Conservation (phyloP, 2,113 vertebrate species). For the Sitta europaea region DNA sequence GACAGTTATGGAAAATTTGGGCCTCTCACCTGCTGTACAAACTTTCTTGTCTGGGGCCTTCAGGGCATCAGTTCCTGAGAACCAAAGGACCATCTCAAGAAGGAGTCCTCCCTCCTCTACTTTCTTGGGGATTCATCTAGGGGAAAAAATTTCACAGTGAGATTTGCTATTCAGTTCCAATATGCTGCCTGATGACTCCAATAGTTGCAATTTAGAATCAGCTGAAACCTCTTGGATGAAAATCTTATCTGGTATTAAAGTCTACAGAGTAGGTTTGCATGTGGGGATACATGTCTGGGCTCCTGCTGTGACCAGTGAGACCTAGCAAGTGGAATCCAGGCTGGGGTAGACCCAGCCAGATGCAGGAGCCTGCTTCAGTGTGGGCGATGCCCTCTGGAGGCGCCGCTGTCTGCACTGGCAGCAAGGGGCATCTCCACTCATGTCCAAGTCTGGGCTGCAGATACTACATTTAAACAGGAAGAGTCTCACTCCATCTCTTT, state of each 20-base stretch:
- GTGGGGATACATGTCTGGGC: not conserved
- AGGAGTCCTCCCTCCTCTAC: not conserved
- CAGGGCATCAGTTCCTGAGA: not conserved
- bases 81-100: not conserved
- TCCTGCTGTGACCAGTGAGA: not conserved
- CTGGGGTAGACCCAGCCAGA: not conserved
- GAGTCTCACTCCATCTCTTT: not conserved
- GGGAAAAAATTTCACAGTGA: not conserved
- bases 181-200: not conserved
- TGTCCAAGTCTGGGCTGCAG: not conserved
- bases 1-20: not conserved
- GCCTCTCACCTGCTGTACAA: not conserved
- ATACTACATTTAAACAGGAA: not conserved
- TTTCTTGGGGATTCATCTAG: not conserved
- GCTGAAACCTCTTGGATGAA: not conserved
- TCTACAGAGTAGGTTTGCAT: not conserved
- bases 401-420: fast-evolving
- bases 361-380: not conserved
- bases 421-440: fast-evolving
- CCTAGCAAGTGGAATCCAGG: not conserved
- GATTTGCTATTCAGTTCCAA: not conserved
- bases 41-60: not conserved
- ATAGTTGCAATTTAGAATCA: not conserved
- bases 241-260: not conserved
- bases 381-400: not conserved